Evolutionary conservation across 2,113 vertebrate species (phyloP), one percentile per base, ranked within the genome.

Genomic region (Aix galericulata): DNA sequence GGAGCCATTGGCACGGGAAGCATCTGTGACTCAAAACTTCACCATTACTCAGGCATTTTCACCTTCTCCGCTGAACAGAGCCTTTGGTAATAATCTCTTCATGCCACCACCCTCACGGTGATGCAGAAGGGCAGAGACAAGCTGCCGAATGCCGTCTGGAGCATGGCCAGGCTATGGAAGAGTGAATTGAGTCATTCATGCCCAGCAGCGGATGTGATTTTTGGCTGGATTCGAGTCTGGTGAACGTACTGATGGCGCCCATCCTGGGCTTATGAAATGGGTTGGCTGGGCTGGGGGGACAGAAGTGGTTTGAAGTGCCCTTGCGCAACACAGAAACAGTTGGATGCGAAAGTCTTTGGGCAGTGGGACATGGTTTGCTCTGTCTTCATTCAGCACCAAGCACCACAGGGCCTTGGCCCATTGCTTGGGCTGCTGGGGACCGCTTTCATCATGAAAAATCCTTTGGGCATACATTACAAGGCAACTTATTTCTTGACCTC

Each of bases 181-280:
- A 92, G 81, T 62, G 81, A 96, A 82, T 64, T 62, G 52, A 80
- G 67, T 89, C 81, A 86, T 91, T 86, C 77, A 76, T 50, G 73
- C 56, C 53, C 72, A 82, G 31, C 71, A 42, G 32, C 36, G 59
- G 72, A 73, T 91, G 72, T 91, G 69, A 91, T 83, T 94, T 89
- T 94, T 89, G 89, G 52, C 79, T 81, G 25, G 26, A 34, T 29
- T 74, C 34, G 38, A 79, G 42, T 91, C 38, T 88, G 27, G 11
- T 94, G 85, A 91, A 52, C 15, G 42, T 50, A 44, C 40, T 82
- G 82, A 82, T 84, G 86, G 60, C 44, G 31, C 71, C 88, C 88
- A 26, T 82, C 40, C 22, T 77, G 50, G 44, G 31, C 38, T 95
- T 96, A 56, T 72, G 73, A 96, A 95, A 82, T 68, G 71, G 52